Base-by-base conservation (phyloP, 2,113 vertebrate species). In the Chrysochloris asiatica region DNA sequence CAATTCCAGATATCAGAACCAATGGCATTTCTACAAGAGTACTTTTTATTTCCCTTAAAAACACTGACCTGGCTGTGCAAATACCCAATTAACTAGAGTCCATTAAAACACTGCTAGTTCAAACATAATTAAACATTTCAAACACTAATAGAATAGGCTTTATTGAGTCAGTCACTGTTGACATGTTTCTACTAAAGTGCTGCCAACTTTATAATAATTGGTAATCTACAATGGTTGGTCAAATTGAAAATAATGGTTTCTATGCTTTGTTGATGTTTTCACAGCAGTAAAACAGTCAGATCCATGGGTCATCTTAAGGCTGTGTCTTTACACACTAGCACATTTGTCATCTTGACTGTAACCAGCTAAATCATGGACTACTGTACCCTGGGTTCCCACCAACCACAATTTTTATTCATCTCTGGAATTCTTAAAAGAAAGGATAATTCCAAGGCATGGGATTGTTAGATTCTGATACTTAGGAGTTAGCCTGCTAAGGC, bases 121-220 rank as follows among this genome's bases (percentile, higher is more conserved):
- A 77, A 65, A 65, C 17, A n/a, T 83, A 79, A 77, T 89, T 89
- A 83, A 86, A 78, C 43, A 65, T 78, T 67, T 83, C 61, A 91
- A 92, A 79, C 80, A 41, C 12, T 86, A 79, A 84, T 92, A n/a
- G 17, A 89, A 79, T 81, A 79, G 0, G 4, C 19, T 85, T 94
- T 69, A 45, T 52, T 52, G 63, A 90, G 52, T 89, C 92, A 54
- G 72, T 89, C 22, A 71, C 43, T 83, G 1, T 83, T 82, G 65
- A 78, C 43, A 56, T 33, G 11, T 93, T 93, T 88, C 2, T 84
- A 86, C 61, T 67, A 67, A 89, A 94, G 76, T 45, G 71, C 54
- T 93, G 86, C 38, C 52, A 83, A 76, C 85, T 95, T 91, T 83
- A 73, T 19, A 79, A 85, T 69, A 91, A 77, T 77, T 76, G 22